Evolutionary conservation across 2,888 invertebrate species (phyloP), one percentile per base, ranked within the genome.

Genomic region (Apodemia zela): DNA sequence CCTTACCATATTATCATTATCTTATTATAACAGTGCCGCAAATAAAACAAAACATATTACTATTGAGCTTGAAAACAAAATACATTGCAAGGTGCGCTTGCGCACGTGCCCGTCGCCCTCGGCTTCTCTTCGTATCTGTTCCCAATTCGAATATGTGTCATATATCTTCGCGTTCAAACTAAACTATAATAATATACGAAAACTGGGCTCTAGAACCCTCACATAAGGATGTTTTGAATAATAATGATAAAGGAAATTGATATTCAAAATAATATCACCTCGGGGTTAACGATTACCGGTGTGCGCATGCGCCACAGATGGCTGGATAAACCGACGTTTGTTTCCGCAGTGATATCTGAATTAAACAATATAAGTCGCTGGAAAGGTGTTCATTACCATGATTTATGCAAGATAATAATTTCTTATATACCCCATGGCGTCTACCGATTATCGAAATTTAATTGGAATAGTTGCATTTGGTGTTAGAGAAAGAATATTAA

Each of bases 281-380:
- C 90, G 79, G 90, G 91, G 91, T 90, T 90, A 91, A 91, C 90
- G 91, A 90, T 91, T 88, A 88, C 89, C 87, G 85, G 87, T 80
- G 89, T 80, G 88, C 89, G 87, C 88, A 84, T 87, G 87, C 86
- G 82, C 85, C 85, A 84, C 89, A 89, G 91, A 91, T 91, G 89
- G 88, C 78, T 75, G 88, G 87, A 89, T 89, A 89, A 89, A 84
- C 89, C 85, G 90, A 91, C 90, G 89, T 89, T 89, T 89, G 89
- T 89, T 90, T 91, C 91, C 91, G 90, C 89, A 90, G 87, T 91
- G 90, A 91, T 91, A 90, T 91, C 90, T 89, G 90, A 91, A 90
- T 91, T 90, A 89, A 89, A 88, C 87, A 84, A 88, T 87, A 89
- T 88, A 85, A 87, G 86, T 86, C 82, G 81, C 84, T 88, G 82